Evolutionary conservation across 37 sponge, comb jelly and placozoan genomes (phyloP), one percentile per base, ranked within the genome.

Genomic region (Spongilla lacustris): DNA sequence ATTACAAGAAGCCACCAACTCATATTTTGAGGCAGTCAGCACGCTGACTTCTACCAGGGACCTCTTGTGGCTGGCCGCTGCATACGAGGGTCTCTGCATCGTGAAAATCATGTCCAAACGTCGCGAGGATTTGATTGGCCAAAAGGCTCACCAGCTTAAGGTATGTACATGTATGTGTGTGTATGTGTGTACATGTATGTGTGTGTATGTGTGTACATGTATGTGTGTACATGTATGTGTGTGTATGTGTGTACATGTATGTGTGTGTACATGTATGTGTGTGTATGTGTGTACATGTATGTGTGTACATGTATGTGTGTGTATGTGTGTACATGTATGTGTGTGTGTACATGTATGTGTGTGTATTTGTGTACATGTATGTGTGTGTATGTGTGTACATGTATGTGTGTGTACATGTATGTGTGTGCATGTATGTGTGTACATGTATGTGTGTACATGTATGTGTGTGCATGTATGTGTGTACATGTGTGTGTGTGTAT

Each of bases 31-130:
- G 17, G 89, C 89, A 0, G 21, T 84, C n/a, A 30, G 38, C 29
- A 46, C 48, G 26, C 81, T 88, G 25, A 73, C 38, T 48, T 75
- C 74, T 22, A 48, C 76, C 10, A 35, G 76, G 28, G 92, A 92
- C 89, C 69, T 30, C 73, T 74, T 92, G 50, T 92, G 92, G 92
- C 34, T 50, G 2, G 92, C 82, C 17, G 35, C 89, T 0, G 85
- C 86, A 0, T 31, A 79, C 31, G 92, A 92, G 82, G 92, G 85
- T 0, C 71, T 76, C 58, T 68, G 89, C 29, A 80, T 78, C 14
- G 78, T 89, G 19, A 82, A 85, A 4, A 75, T 85, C 73, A 50
- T 92, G 67, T 75, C 50, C 72, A 88, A 81, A 71, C 68, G 66
- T 69, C 66, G 73, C 58, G 81, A 92, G 67, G 74, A 80, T 48